phyloP scores from a whole-genome alignment of 2,113 vertebrate genomes.

The Mus musculus region DNA sequence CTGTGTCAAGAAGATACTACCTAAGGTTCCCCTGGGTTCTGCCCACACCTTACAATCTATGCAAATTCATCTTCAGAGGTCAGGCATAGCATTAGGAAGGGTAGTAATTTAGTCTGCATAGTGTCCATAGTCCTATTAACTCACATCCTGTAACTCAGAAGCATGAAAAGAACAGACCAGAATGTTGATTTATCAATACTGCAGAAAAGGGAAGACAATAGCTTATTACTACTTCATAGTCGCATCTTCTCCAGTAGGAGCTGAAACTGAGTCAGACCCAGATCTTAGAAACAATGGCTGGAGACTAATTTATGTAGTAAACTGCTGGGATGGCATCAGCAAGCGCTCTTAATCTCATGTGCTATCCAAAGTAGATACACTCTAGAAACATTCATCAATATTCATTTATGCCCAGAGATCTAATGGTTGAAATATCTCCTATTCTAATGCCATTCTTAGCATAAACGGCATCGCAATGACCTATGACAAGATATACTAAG shows the following conservation, averaged over 20 bases:
- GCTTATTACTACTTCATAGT: background rate
- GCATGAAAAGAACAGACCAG: conserved; percentile 17
- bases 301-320: background rate
- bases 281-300: background rate
- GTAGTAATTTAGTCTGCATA: conserved; percentile 49
- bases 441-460: conserved; percentile 19
- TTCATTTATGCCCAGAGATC: conserved; percentile 29
- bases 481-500: conserved; percentile 11
- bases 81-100: conserved; percentile 45
- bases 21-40: conserved; percentile 33
- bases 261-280: background rate
- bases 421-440: conserved; percentile 31
- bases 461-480: conserved; percentile 17
- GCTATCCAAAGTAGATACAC: conserved; percentile 18
- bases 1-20: background rate
- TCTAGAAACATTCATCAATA: conserved; percentile 56
- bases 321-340: background rate
- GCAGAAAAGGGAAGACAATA: background rate
- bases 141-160: conserved; percentile 27
- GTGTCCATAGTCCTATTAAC: background rate
- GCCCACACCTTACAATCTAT: background rate
- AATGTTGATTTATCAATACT: conserved; percentile 25
- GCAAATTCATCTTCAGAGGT: conserved; percentile 37
- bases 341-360: background rate
- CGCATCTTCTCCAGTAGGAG: background rate